phyloP scores from a whole-genome alignment of 2,797 vertebrate species.

The Anableps anableps region DNA sequence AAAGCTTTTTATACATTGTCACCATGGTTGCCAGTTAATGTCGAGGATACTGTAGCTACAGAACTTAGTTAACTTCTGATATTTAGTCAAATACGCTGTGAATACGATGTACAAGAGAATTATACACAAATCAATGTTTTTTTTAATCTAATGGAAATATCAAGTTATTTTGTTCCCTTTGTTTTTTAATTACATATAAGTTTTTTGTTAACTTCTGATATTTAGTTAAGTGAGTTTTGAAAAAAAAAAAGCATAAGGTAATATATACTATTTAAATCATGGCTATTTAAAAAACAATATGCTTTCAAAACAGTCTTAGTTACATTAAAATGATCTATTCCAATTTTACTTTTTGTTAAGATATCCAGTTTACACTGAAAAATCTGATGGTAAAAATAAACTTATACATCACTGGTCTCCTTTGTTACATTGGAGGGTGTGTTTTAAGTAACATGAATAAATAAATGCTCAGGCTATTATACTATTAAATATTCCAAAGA shows the following conservation, averaged over 20 bases:
- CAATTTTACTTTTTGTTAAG: not conserved
- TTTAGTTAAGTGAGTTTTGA: not conserved
- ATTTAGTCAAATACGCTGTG: too few species aligned
- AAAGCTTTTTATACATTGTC: too few species aligned
- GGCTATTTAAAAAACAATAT: not conserved
- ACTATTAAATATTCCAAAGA: not conserved
- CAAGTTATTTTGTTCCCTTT: too few species aligned
- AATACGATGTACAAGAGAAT: too few species aligned
- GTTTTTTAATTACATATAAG: not conserved
- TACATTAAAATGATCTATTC: not conserved
- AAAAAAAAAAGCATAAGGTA: not conserved
- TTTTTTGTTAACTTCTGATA: not conserved
- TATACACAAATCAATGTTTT: too few species aligned
- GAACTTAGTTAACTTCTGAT: too few species aligned
- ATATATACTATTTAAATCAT: not conserved
- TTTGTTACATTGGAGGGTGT: not conserved
- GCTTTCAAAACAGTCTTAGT: not conserved
- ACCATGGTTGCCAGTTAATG: too few species aligned
- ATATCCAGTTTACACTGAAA: not conserved
- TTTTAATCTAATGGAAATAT: too few species aligned
- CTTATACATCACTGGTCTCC: not conserved
- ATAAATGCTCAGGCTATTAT: not conserved
- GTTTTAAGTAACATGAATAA: not conserved
- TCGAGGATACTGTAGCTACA: too few species aligned
- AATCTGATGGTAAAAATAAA: not conserved